Conservation (phyloP, 2,113 vertebrate species). For the Collichthys lucidus region DNA sequence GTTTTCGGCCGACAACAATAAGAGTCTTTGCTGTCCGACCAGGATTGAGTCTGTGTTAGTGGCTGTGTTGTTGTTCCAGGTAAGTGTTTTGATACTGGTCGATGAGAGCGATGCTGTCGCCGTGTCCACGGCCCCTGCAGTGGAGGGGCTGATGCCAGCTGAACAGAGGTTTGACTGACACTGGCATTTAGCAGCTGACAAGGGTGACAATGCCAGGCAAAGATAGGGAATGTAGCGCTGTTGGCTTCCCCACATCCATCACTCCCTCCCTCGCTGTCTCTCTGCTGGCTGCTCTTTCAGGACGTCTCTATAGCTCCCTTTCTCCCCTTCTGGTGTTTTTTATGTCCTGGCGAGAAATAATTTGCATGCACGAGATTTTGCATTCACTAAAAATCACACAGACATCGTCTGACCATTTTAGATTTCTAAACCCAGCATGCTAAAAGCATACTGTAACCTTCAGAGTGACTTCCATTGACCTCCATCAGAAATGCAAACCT, state of each 20-base stretch:
- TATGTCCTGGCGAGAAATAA: neutral
- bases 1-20: neutral
- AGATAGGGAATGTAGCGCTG: conserved; percentile 78
- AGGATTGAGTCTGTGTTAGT: neutral
- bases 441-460: neutral
- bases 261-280: conserved; percentile 42
- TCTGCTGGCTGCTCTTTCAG: conserved; percentile 16
- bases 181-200: conserved; percentile 80
- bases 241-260: conserved; percentile 71
- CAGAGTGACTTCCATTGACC: conserved; percentile 38
- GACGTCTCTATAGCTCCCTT: conserved; percentile 21
- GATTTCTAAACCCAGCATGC: neutral
- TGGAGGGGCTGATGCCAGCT: conserved; percentile 62
- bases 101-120: conserved; percentile 39
- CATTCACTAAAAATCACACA: neutral
- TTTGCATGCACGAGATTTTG: conserved; percentile 6
- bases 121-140: conserved; percentile 30
- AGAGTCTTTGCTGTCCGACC: neutral
- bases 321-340: neutral
- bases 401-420: neutral
- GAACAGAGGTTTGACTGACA: conserved; percentile 80
- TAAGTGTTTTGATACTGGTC: conserved; percentile 51
- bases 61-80: conserved; percentile 33
- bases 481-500: conserved; percentile 46
- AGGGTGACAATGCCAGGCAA: conserved; percentile 69